Conservation (phyloP, 2,797 vertebrate genomes). For the Clarias fuscus region DNA sequence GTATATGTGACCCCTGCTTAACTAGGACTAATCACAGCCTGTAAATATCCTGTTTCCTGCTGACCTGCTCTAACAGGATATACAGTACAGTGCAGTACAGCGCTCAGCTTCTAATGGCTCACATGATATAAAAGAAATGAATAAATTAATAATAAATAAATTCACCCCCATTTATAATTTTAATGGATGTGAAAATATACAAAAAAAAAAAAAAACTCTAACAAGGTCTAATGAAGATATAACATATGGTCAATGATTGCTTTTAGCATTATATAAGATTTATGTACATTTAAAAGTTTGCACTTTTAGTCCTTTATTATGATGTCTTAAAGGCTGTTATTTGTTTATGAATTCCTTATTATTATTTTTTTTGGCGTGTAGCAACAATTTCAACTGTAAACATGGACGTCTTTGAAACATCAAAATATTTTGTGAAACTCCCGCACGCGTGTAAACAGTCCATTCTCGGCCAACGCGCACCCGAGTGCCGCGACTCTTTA, state of each 20-base stretch:
- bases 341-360: background rate
- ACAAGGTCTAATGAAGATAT: background rate
- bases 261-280: background rate
- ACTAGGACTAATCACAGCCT: background rate
- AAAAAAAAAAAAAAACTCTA: too few relatives aligned
- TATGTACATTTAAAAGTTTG: background rate
- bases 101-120: background rate
- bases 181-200: background rate
- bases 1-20: background rate
- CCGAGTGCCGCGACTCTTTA: background rate
- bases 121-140: background rate
- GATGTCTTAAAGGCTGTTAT: background rate
- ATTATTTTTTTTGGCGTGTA: background rate
- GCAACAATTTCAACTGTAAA: too few relatives aligned
- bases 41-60: background rate
- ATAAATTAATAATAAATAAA: background rate
- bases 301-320: background rate
- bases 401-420: too few relatives aligned
- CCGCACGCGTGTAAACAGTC: background rate
- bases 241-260: background rate
- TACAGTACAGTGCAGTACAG: too few relatives aligned
- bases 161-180: background rate
- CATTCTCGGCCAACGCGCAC: background rate
- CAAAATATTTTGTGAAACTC: background rate
- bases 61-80: background rate